Evolutionary conservation across 2,888 invertebrate species (phyloP).

Genomic region (Fissipunctia ypsillon): DNA sequence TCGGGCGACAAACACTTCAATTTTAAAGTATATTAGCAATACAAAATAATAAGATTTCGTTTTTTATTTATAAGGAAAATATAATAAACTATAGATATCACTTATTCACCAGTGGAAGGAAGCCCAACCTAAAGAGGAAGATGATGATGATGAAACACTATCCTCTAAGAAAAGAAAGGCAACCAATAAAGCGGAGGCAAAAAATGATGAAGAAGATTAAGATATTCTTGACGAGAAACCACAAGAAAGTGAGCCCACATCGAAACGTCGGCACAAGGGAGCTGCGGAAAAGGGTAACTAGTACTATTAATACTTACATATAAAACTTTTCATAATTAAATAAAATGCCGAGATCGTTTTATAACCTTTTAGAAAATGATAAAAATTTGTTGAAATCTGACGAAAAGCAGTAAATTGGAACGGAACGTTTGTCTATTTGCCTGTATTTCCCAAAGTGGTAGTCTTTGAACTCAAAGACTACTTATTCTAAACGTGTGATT

Average conservation of each 20-base stretch:
- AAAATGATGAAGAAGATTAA: slow-evolving; percentile 80
- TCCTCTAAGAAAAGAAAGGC: too few species aligned
- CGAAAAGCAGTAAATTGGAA: background rate
- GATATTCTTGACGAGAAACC: slow-evolving; percentile 77
- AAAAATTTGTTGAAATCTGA: background rate
- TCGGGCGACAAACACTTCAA: background rate
- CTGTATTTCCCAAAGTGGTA: background rate
- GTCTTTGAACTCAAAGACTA: background rate
- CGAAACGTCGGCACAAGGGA: slow-evolving; percentile 83
- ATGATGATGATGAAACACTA: too few species aligned
- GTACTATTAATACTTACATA: slow-evolving; percentile 78
- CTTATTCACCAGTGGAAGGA: too few species aligned
- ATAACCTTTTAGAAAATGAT: background rate
- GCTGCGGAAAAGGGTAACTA: slow-evolving; percentile 88
- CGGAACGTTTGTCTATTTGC: background rate
- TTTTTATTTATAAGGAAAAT: background rate
- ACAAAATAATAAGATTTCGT: background rate
- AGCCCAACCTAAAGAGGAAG: too few species aligned
- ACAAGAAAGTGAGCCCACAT: slow-evolving; percentile 79
- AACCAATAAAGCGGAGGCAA: slow-evolving; percentile 80
- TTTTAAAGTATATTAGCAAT: background rate
- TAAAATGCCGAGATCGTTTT: background rate
- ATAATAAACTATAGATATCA: background rate
- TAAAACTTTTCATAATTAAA: too few species aligned
- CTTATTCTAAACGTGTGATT: background rate